These are phyloP conservation scores for Drosophila obscura DNA, from an alignment of 1,140 invertebrate species.

Conservation along the genomic window DNA sequence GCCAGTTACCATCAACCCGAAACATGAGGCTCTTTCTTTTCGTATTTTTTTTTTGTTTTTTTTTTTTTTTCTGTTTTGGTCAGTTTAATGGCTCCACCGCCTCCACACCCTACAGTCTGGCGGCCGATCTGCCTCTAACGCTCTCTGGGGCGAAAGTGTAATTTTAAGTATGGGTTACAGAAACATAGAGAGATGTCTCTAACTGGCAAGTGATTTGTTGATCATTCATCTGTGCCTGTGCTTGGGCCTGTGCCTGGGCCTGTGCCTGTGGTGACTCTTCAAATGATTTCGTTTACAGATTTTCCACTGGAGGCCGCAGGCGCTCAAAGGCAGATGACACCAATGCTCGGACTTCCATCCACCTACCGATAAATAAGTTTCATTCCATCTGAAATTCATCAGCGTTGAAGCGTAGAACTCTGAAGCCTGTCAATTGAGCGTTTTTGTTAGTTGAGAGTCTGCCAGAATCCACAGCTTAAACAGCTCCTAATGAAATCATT, in stretches of 20 bases:
- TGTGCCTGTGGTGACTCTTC: background rate
- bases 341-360: no score
- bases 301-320: background rate
- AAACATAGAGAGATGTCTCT: constrained; percentile 2
- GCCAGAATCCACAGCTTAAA: constrained; percentile 40
- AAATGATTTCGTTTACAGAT: constrained; percentile 17
- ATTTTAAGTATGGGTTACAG: constrained; percentile 65
- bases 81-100: constrained; percentile 54
- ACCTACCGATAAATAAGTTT: no score
- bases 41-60: constrained; percentile 8
- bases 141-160: constrained; percentile 62
- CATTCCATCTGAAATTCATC: no score
- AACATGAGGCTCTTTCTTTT: constrained; percentile 35
- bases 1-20: constrained; percentile 40
- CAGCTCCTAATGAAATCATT: constrained; percentile 22
- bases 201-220: no score
- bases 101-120: constrained; percentile 8
- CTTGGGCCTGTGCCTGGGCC: no score
- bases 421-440: no score
- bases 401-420: no score
- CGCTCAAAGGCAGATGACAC: no score
- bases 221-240: no score
- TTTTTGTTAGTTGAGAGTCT: constrained; percentile 2
- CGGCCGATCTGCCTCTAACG: background rate
- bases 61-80: constrained; percentile 25